Percentiles rank a stretch among this genome's conserved stretches.
phyloP scores from a whole-genome alignment of 2,888 invertebrate species.

The Callyntrura guangdongensis region DNA sequence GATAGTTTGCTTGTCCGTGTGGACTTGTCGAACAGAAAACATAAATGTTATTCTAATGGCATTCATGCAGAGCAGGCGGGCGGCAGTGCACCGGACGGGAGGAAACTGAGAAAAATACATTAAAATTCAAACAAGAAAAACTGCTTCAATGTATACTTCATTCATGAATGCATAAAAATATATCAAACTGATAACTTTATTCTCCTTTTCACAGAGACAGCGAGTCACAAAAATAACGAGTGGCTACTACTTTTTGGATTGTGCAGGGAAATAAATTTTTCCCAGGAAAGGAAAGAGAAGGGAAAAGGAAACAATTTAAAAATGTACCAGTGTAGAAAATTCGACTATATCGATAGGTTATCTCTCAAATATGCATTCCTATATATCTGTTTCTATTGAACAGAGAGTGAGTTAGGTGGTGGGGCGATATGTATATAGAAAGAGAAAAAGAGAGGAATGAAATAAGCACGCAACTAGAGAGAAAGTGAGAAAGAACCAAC shows the following conservation, averaged over 20 bases:
- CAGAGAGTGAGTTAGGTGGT: background rate
- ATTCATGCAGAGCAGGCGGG: constrained; percentile 49
- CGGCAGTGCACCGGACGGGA: background rate
- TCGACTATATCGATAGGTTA: constrained; percentile 3
- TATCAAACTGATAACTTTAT: constrained; percentile 65
- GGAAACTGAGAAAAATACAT: constrained; percentile 57
- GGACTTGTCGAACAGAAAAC: constrained; percentile 24
- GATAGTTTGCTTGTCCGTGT: background rate
- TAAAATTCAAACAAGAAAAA: constrained; percentile 69
- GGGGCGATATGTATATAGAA: no score
- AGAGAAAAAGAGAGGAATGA: background rate
- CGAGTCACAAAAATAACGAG: background rate
- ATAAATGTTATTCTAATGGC: constrained; percentile 58
- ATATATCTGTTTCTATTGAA: background rate
- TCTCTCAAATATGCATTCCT: background rate
- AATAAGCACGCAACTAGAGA: constrained; percentile 10
- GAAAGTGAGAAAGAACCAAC: background rate
- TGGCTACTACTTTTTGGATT: constrained; percentile 15
- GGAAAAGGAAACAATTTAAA: constrained; percentile 41
- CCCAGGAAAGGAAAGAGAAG: background rate
- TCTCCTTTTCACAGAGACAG: constrained; percentile 11
- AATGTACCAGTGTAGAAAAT: constrained; percentile 2
- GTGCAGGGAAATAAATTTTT: background rate
- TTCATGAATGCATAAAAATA: constrained; percentile 60
- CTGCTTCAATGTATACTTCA: background rate